Base-by-base conservation (phyloP, 2,888 invertebrate species). In the Mythimna ferrago region DNA sequence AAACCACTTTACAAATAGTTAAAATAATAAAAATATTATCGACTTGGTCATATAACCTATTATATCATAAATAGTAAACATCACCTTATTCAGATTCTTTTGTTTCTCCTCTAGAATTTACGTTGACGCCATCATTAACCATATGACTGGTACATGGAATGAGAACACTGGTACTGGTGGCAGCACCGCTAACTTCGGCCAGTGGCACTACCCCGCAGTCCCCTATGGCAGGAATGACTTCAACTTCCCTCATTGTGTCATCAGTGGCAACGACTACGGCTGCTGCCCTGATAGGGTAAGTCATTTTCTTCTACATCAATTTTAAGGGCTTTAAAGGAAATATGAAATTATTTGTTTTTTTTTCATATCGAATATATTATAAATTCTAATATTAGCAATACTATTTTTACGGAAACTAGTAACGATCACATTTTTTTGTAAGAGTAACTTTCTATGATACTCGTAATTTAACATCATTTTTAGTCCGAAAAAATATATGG, bases 81-180 rank as follows among this genome's bases (percentile, higher is more conserved):
- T 19, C 32, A 1, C 32, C 7, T 5, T 16, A 48, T 5, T 35
- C 4, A 58, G 35, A 54, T 16, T 54, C 16, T 61, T 41, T 21
- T 41, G 51, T 6, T 51, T 51, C 38, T 26, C 44, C 9, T 14
- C 56, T 65, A 97, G 98, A 88, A 98, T 99, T 86, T 98, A 98
- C 92, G 98, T 98, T 0, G 99, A 99, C 89, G 97, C 97, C 0
- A 97, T 99, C 19, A 96, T 99, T 74, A 99, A 99, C 92, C 99
- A 99, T 92, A 99, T 99, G 99, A 97, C 98, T 0, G 96, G 96
- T 2, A 93, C 94, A 0, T 95, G 94, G 95, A 90, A 88, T 16
- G 95, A 95, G 57, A 96, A 96, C 60, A 85, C 89, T 0, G 98
- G 98, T 1, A 97, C 97, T 0, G 98, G 96, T 1, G 97, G 98